phyloP scores from a whole-genome alignment of 2,888 invertebrate genomes.

The Pammene fasciana region DNA sequence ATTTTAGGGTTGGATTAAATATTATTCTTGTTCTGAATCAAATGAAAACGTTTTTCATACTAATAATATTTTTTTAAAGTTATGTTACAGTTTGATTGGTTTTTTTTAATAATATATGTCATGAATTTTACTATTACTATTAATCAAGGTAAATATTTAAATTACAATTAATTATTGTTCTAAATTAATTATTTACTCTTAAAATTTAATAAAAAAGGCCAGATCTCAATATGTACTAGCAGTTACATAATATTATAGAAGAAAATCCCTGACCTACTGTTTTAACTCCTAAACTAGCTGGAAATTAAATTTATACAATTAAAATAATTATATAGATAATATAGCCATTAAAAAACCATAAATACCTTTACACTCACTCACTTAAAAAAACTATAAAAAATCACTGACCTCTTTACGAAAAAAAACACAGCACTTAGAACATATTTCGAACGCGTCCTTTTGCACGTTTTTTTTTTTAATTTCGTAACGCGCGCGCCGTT shows the following conservation, averaged over 20 bases:
- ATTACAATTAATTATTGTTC: too few relatives aligned
- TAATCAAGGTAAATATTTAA: too few relatives aligned
- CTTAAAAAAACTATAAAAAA: neutral
- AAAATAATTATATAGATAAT: conserved; percentile 4
- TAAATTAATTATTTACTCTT: too few relatives aligned
- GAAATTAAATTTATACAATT: neutral
- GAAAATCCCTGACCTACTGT: neutral
- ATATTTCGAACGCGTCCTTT: conserved; percentile 21
- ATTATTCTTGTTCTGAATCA: too few relatives aligned
- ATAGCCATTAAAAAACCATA: neutral
- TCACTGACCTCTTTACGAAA: conserved; percentile 24
- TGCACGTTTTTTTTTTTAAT: conserved; percentile 23
- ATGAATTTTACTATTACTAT: too few relatives aligned
- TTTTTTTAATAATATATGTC: too few relatives aligned
- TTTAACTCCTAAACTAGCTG: neutral
- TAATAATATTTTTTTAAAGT: too few relatives aligned
- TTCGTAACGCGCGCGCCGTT: conserved; percentile 36
- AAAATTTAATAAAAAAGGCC: too few relatives aligned
- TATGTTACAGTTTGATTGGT: too few relatives aligned
- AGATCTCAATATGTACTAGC: too few relatives aligned
- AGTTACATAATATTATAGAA: neutral
- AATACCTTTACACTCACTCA: conserved; percentile 5
- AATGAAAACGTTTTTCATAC: too few relatives aligned
- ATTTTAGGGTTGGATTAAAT: too few relatives aligned
- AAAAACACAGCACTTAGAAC: conserved; percentile 31